phyloP scores from a whole-genome alignment of 2,797 vertebrate species.

The Tauraco hartlaubi region DNA sequence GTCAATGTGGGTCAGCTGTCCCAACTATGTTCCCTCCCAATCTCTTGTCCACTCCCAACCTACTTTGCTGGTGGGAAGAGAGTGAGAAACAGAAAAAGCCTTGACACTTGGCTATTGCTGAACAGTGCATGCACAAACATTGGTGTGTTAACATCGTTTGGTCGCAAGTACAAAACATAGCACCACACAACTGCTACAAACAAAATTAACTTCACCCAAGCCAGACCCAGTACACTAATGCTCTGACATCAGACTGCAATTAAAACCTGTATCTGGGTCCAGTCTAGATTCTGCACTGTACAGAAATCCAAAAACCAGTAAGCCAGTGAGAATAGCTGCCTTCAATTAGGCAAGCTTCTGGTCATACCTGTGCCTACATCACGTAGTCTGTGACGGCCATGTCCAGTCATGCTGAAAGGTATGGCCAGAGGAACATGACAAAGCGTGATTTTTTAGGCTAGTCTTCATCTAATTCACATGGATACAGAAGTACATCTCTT shows the following conservation, averaged over 20 bases:
- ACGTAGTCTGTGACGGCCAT: neutral
- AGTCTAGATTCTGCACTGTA: neutral
- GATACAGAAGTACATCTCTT: neutral
- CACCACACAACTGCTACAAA: neutral
- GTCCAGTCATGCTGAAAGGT: neutral
- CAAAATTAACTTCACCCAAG: neutral
- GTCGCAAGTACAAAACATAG: neutral
- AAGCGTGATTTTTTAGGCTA: neutral
- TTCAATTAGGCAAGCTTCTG: neutral
- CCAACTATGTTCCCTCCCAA: neutral
- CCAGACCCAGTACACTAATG: neutral
- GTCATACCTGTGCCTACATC: neutral
- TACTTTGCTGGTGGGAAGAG: neutral
- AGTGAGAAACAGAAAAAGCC: neutral
- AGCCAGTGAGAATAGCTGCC: neutral
- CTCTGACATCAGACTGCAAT: neutral
- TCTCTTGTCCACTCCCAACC: neutral
- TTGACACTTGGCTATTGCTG: neutral
- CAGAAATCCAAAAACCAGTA: neutral
- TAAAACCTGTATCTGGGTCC: neutral
- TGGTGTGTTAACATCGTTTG: neutral
- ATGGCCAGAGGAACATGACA: neutral
- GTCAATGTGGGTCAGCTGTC: neutral
- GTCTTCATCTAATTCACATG: neutral
- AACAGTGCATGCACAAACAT: neutral